phyloP scores from a whole-genome alignment of 2,888 invertebrate species.

The Melitaea athalia region DNA sequence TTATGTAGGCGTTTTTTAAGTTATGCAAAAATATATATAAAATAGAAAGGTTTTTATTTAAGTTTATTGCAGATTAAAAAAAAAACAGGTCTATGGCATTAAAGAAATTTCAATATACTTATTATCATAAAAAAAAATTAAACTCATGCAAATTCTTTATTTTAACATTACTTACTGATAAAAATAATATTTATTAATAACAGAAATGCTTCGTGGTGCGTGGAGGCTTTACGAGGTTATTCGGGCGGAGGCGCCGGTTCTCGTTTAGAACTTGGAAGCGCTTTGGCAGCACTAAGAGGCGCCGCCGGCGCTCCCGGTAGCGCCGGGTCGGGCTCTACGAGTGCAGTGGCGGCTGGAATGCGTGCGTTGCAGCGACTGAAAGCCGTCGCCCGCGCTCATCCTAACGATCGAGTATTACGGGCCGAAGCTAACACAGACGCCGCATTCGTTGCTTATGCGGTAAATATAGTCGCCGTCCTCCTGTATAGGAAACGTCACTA shows the following conservation, averaged over 20 bases:
- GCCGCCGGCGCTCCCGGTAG: constrained; percentile 77
- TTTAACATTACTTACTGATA: no score
- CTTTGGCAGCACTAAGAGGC: constrained; percentile 92
- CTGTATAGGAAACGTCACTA: not conserved
- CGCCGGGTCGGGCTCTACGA: constrained; percentile 41
- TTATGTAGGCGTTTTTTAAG: no score
- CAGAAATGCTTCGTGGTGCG: constrained; percentile 89
- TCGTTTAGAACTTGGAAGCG: constrained; percentile 92
- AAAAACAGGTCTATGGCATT: no score
- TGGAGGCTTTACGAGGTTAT: constrained; percentile 96
- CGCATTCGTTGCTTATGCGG: constrained; percentile 75
- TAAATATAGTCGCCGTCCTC: constrained; percentile 39
- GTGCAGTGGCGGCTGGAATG: constrained; percentile 48
- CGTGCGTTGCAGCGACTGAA: constrained; percentile 65
- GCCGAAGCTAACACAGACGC: constrained; percentile 76
- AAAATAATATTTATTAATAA: constrained; percentile 29
- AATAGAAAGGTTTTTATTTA: no score
- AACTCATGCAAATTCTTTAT: not conserved
- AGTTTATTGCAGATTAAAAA: no score
- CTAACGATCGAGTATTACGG: constrained; percentile 66
- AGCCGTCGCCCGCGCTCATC: constrained; percentile 72
- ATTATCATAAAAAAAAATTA: not conserved
- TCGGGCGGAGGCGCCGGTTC: constrained; percentile 89
- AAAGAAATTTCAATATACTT: no score
- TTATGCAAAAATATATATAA: no score